Base-by-base conservation (phyloP, 2,888 invertebrate genomes). In the Thalpophila matura region DNA sequence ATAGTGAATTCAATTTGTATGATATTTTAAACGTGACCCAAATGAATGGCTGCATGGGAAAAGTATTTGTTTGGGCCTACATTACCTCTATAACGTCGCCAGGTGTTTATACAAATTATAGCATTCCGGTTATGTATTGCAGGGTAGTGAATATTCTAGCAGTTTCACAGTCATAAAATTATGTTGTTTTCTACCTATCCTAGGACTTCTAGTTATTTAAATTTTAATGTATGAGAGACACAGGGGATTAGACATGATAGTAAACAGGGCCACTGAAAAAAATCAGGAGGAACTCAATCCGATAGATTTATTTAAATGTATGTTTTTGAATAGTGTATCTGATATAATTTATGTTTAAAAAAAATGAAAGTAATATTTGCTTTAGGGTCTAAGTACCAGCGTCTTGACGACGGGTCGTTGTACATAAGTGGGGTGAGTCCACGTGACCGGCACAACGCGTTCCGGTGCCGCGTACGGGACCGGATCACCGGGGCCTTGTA, bases 381-480 rank as follows among this genome's bases (percentile, higher is more conserved):
- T 55, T 3, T 80, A 94, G 94, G 92, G 38, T 81, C 94, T 54
- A 97, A 97, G 88, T 97, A 97, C 90, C 96, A 97, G 77, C 96
- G 98, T 50, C 93, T 98, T 68, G 96, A 97, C 77, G 97, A 97
- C 86, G 98, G 98, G 14, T 98, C 98, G 79, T 94, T 98, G 74
- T 98, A 98, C 94, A 97, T 98, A 88, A 97, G 97, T 88, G 96
- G 97, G 80, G 97, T 97, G 66, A 97, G 97, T 61, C 96, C 97
- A 53, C 96, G 96, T 73, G 98, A 98, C 92, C 97, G 97, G 59
- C 97, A 97, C 92, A 97, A 96, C 86, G 96, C 96, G 77, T 98
- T 98, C 93, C 96, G 97, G 72, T 98, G 98, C 90, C 96, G 97
- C 56, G 98, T 98, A 18, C 96, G 97, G 61, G 98, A 98, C 94